Conservation (phyloP, 1,140 invertebrate species). For the Akabosia matsudoensis region DNA sequence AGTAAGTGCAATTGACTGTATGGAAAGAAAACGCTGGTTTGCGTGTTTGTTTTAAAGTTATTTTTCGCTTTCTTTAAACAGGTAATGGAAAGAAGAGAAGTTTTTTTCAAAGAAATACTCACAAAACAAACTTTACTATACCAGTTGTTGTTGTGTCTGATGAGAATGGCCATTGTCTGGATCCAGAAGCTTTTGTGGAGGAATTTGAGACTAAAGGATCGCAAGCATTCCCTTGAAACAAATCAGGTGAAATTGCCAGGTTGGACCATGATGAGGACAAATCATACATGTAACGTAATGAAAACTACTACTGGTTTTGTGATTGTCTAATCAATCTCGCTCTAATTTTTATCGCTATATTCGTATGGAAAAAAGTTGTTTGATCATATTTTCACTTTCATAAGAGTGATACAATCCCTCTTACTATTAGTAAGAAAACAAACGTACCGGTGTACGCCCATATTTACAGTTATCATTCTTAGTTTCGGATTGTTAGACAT, state of each 20-base stretch:
- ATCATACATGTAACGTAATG: not conserved
- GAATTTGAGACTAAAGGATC: not conserved
- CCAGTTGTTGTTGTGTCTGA: slow-evolving; percentile 19
- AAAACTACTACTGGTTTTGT: not conserved
- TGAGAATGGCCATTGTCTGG: not conserved
- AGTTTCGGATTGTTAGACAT: too few relatives aligned
- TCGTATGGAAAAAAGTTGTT: too few relatives aligned
- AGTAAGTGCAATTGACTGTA: not conserved
- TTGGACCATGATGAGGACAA: not conserved
- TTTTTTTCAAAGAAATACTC: slow-evolving; percentile 11
- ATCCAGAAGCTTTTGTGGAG: not conserved
- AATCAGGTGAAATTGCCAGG: not conserved
- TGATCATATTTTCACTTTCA: too few relatives aligned
- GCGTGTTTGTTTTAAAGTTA: not conserved
- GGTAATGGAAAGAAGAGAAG: slow-evolving; percentile 17
- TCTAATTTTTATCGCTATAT: too few relatives aligned
- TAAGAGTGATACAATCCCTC: not conserved
- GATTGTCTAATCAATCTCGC: too few relatives aligned
- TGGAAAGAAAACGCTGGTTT: not conserved
- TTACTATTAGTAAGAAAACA: too few relatives aligned
- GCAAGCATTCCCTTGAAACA: not conserved
- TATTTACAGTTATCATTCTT: too few relatives aligned
- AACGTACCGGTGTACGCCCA: too few relatives aligned
- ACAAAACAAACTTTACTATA: slow-evolving; percentile 11
- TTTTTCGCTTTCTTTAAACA: slow-evolving; percentile 7